Evolutionary conservation across 2,113 vertebrate genomes (phyloP).

Genomic region (Cepphus grylle): DNA sequence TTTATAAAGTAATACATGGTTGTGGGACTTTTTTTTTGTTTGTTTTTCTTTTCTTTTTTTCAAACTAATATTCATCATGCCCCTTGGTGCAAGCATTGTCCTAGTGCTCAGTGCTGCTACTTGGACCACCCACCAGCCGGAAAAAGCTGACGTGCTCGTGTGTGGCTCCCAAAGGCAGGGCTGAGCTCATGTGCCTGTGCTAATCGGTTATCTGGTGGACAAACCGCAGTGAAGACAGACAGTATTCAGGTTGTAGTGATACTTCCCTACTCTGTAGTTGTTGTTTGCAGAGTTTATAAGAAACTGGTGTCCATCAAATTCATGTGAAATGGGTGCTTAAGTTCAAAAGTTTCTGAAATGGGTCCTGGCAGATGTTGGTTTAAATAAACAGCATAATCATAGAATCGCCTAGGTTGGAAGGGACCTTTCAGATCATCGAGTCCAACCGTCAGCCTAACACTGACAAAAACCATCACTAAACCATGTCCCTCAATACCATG

Average conservation of each 20-base stretch:
- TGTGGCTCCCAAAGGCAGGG: neutral
- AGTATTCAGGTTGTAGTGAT: neutral
- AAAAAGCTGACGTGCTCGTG: accelerated
- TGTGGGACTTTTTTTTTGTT: neutral
- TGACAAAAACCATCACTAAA: too few relatives aligned
- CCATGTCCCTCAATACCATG: too few relatives aligned
- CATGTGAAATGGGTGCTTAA: neutral
- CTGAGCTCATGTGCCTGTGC: neutral
- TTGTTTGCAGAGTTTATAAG: neutral
- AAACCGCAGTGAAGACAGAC: neutral
- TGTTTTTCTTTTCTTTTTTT: neutral
- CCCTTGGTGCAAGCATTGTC: neutral
- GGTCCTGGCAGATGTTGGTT: neutral
- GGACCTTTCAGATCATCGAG: too few relatives aligned
- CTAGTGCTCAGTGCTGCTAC: neutral
- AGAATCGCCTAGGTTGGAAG: too few relatives aligned
- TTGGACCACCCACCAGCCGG: neutral
- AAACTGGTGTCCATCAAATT: neutral
- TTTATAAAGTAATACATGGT: neutral
- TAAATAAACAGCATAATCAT: neutral
- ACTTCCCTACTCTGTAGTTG: neutral
- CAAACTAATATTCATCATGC: neutral
- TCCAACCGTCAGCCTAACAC: too few relatives aligned
- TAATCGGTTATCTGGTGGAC: neutral
- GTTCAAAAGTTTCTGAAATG: neutral